These are phyloP conservation scores for Phrynocephalus forsythii DNA, from an alignment of 2,797 vertebrate genomes.

Conservation along the genomic window DNA sequence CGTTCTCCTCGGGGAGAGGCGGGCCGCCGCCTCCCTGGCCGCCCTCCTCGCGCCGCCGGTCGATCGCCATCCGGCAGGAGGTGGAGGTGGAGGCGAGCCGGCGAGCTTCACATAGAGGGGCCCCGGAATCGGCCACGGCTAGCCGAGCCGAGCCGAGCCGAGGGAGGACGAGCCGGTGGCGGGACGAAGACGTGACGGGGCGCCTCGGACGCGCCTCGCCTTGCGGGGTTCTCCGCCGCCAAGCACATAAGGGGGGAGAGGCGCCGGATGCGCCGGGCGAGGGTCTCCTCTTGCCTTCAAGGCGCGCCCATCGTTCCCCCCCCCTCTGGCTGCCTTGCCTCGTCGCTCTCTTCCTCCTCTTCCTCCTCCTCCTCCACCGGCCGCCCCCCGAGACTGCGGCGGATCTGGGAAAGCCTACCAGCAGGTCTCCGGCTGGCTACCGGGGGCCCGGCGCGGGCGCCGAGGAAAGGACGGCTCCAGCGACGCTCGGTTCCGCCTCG, in stretches of 20 bases:
- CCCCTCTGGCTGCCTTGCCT: background rate
- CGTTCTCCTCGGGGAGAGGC: slow-evolving; percentile 73
- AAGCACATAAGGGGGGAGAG: background rate
- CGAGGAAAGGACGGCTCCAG: slow-evolving; percentile 1
- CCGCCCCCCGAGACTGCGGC: slow-evolving; percentile 15
- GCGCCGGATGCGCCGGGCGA: too few relatives aligned
- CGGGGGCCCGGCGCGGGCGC: slow-evolving; percentile 41
- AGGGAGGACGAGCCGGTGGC: background rate
- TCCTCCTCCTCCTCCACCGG: slow-evolving; percentile 52
- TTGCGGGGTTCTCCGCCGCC: background rate
- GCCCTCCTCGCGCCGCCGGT: slow-evolving; percentile 75
- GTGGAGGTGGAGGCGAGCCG: slow-evolving; percentile 45
- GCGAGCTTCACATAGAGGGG: slow-evolving; percentile 69
- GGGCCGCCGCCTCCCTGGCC: slow-evolving; percentile 65
- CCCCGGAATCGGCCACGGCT: background rate
- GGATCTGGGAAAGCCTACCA: background rate
- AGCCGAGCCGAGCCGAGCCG: too few relatives aligned
- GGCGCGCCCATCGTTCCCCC: slow-evolving; percentile 54
- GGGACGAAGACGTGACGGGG: background rate
- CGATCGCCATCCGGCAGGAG: slow-evolving; percentile 77
- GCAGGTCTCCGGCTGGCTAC: slow-evolving; percentile 8
- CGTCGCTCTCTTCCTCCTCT: slow-evolving; percentile 15
- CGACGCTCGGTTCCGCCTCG: slow-evolving; percentile 20
- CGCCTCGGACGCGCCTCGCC: background rate
- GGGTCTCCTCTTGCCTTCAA: slow-evolving; percentile 45